Base-by-base conservation (phyloP, 2,888 invertebrate genomes). In the Belgica antarctica region DNA sequence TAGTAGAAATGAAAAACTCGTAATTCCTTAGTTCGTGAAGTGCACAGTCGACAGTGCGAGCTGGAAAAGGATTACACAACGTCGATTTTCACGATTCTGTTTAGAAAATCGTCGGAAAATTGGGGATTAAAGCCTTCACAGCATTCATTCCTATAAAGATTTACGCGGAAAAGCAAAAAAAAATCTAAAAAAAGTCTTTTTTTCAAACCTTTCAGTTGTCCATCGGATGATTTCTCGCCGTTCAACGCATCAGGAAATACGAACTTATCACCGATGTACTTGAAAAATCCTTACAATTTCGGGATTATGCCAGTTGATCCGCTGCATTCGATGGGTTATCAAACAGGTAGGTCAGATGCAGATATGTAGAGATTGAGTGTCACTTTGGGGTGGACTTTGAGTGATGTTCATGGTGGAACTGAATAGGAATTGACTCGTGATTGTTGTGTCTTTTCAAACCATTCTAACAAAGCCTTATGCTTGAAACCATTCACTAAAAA, bases 301-400 rank as follows among this genome's bases (percentile, higher is more conserved):
- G 80, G 82, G 22, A 83, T 85, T 75, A 82, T 85, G 71, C 83
- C 84, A 62, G 85, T 87, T 77, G 87, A 88, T 76, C 83, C 86
- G 52, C 78, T 87, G 25, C 59, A 59, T 15, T 27, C 59, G 2
- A 59, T 59, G 59, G 65, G 47, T 7, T 65, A 28, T 47, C 41
- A 27, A 57, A 68, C 57, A 68, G 68, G 34, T 34, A 68, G 57
- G 68, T 57, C 28, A 68, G 22, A 8, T 52, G n/a, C n/a, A n/a
- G n/a, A n/a, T n/a, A n/a, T n/a, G n/a, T n/a, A n/a, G 34, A 31
- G 34, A 31, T 31, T 31, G 5, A 31, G 12, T 31, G 34, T 8
- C 34, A 31, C 5, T 31, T n/a, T n/a, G n/a, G n/a, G n/a, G n/a
- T n/a, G n/a, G n/a, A n/a, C n/a, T n/a, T n/a, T n/a, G n/a, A n/a